phyloP scores from a whole-genome alignment of 2,113 vertebrate genomes.

The Setophaga kirtlandii region DNA sequence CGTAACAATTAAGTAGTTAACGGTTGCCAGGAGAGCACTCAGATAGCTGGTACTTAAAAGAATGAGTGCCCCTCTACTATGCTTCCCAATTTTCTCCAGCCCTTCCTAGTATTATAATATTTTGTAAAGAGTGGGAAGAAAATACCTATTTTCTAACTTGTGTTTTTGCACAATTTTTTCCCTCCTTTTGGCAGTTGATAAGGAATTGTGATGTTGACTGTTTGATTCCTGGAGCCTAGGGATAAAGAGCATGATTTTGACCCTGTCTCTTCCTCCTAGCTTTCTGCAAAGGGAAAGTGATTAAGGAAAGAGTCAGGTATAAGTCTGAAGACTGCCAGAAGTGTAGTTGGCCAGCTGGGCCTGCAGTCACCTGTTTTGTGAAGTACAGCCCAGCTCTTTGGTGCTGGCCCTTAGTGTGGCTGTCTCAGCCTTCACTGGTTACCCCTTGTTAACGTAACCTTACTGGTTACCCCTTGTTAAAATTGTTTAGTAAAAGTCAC shows the following conservation, averaged over 20 bases:
- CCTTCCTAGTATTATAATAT: background rate
- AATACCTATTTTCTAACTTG: background rate
- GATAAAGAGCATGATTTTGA: background rate
- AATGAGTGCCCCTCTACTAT: background rate
- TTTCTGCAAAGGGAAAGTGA: background rate
- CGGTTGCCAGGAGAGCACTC: background rate
- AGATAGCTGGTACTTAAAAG: background rate
- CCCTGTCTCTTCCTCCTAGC: background rate
- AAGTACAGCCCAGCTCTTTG: constrained; percentile 6
- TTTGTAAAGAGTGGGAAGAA: background rate
- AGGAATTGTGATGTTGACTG: background rate
- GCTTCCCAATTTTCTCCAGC: background rate
- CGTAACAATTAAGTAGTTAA: background rate
- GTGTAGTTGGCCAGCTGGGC: background rate
- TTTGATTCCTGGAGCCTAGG: background rate
- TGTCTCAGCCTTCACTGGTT: background rate
- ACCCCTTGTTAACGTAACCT: background rate
- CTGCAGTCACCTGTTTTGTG: background rate
- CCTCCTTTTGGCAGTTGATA: background rate
- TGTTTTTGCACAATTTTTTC: background rate
- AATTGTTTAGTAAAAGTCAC: background rate
- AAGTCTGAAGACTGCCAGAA: background rate
- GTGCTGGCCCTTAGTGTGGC: background rate
- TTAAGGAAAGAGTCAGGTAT: background rate
- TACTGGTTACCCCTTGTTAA: background rate